Conservation (phyloP, 2,888 invertebrate species). For the Epsilonema sp. region DNA sequence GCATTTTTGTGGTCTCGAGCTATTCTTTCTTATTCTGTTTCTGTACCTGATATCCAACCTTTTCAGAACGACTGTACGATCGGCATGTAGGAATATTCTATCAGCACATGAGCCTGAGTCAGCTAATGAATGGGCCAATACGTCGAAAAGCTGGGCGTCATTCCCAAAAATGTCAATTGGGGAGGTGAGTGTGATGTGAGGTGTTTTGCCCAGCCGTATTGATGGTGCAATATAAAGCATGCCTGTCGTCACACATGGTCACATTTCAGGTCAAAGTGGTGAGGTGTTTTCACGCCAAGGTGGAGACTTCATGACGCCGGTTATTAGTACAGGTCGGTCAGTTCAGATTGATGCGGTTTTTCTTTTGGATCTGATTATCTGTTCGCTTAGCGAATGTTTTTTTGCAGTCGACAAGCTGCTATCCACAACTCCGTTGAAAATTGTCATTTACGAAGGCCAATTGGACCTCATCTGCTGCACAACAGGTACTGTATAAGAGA, state of each 20-base stretch:
- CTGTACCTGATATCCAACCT: too few species aligned
- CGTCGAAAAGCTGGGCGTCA: constrained; percentile 41
- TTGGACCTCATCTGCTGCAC: constrained; percentile 65
- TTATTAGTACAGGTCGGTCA: constrained; percentile 42
- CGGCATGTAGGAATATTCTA: too few species aligned
- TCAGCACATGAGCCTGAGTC: constrained; percentile 22
- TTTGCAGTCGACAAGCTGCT: constrained; percentile 47
- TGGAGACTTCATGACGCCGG: constrained; percentile 61
- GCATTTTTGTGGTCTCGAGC: too few species aligned
- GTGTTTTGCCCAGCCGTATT: too few species aligned
- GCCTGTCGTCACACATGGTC: not conserved
- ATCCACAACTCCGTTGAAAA: constrained; percentile 45
- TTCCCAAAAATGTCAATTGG: constrained; percentile 47
- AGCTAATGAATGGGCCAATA: constrained; percentile 52
- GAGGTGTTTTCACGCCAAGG: constrained; percentile 42
- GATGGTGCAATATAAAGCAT: too few species aligned
- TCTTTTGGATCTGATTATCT: not conserved
- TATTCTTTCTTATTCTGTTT: too few species aligned
- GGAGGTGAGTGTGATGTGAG: constrained; percentile 34
- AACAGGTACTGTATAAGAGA: too few species aligned
- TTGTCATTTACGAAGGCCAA: constrained; percentile 55
- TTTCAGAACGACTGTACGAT: too few species aligned
- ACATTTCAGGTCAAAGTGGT: constrained; percentile 33
- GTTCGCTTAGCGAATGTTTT: constrained; percentile 10
- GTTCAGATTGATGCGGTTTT: not conserved